These are phyloP conservation scores for Anoplopoma fimbria DNA, from an alignment of 2,113 vertebrate genomes.

Conservation along the genomic window DNA sequence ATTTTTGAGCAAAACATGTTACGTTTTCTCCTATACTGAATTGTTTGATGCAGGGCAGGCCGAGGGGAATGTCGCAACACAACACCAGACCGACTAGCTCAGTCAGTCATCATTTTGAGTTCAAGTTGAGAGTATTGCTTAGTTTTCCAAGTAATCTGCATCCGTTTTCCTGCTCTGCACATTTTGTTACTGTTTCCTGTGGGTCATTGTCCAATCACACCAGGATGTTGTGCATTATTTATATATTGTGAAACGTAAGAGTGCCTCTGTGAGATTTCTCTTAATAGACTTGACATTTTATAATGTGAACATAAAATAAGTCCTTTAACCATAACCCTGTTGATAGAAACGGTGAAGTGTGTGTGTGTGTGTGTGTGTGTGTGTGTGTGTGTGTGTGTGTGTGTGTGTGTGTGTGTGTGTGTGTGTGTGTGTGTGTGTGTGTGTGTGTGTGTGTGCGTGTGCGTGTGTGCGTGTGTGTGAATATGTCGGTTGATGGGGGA, in stretches of 20 bases:
- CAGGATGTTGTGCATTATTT: neutral
- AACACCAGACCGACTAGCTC: neutral
- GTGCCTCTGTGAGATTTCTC: neutral
- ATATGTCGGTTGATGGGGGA: neutral
- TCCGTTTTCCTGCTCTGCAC: neutral
- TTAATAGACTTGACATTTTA: neutral
- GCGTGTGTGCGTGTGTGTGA: too few species aligned
- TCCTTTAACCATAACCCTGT: neutral
- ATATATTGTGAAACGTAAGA: neutral
- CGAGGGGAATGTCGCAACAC: neutral
- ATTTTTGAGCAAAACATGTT: neutral
- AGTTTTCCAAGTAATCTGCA: neutral
- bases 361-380: neutral
- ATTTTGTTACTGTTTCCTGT: slow-evolving; percentile 2
- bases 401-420: too few species aligned
- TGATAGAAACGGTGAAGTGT: neutral
- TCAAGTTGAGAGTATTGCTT: neutral
- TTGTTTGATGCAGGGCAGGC: neutral
- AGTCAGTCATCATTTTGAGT: neutral
- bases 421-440: too few species aligned
- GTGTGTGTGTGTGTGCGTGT: too few species aligned
- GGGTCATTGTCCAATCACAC: neutral
- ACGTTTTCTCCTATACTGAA: neutral
- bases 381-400: too few species aligned
- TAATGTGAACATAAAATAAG: too few species aligned